Conservation (phyloP, 30 jellyfish, hydroid and myxozoan species). For the Calvadosia cruxmelitensis region DNA sequence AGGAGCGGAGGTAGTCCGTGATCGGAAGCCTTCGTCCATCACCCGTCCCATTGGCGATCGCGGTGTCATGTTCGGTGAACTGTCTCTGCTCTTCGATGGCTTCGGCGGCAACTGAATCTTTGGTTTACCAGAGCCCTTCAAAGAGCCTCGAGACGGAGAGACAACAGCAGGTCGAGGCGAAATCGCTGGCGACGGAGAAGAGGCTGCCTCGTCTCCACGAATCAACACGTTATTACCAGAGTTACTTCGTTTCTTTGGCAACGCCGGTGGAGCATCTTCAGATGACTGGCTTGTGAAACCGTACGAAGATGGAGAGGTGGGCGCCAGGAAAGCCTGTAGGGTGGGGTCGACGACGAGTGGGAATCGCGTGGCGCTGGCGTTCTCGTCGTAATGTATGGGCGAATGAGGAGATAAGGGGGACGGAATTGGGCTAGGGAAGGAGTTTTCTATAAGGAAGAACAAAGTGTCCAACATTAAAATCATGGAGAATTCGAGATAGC, state of each 20-base stretch:
- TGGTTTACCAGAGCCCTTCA: not conserved
- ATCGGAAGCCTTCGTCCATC: not conserved
- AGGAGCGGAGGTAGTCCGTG: constrained; percentile 31
- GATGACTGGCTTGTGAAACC: constrained; percentile 21
- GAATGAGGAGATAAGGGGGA: not conserved
- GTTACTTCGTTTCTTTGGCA: constrained; percentile 17
- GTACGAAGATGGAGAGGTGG: constrained; percentile 34
- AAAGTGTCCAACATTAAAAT: no score
- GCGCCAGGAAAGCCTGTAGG: constrained; percentile 20
- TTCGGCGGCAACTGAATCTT: not conserved
- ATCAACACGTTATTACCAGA: constrained; percentile 7
- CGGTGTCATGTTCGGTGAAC: not conserved
- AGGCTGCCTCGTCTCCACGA: not conserved
- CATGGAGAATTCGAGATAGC: no score
- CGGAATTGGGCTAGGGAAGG: not conserved
- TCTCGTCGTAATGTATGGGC: not conserved
- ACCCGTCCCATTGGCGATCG: not conserved
- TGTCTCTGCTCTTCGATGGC: no score
- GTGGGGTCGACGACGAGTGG: constrained; percentile 17
- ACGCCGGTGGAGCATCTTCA: constrained; percentile 12
- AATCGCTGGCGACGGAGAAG: constrained; percentile 9
- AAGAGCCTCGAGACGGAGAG: not conserved
- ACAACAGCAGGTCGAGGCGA: constrained; percentile 7
- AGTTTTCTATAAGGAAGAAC: not conserved
- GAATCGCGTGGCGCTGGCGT: not conserved